Conservation (phyloP, 2,113 vertebrate species). For the Poicephalus gulielmi region DNA sequence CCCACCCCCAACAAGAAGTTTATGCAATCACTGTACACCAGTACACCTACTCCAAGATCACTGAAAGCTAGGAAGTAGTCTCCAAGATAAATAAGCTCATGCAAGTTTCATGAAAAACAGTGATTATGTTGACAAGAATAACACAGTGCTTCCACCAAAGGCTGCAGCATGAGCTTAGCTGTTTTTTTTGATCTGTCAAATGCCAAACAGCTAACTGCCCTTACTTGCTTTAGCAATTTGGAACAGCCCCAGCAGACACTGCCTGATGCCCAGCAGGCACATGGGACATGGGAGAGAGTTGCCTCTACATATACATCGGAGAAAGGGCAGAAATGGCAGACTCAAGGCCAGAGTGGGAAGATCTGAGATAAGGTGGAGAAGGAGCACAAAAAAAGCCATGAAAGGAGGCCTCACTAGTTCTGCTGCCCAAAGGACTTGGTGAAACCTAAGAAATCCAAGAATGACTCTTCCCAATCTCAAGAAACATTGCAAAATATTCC, state of each 20-base stretch:
- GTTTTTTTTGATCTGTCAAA: neutral
- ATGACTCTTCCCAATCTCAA: neutral
- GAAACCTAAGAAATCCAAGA: neutral
- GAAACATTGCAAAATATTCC: neutral
- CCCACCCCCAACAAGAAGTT: neutral
- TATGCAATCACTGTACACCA: neutral
- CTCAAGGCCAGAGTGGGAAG: neutral
- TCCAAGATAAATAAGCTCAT: neutral
- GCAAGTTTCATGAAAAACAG: neutral
- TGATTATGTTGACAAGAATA: neutral
- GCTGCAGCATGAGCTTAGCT: neutral
- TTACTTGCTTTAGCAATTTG: neutral
- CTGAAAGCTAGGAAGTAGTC: neutral
- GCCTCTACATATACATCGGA: neutral
- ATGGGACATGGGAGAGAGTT: neutral
- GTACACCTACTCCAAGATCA: neutral
- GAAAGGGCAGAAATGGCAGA: neutral
- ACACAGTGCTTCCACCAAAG: neutral
- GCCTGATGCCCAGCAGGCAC: fast-evolving
- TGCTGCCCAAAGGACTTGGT: neutral
- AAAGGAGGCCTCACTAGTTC: neutral
- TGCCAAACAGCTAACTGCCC: neutral
- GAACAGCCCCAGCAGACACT: neutral
- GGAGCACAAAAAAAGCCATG: neutral
- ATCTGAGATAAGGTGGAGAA: neutral